phyloP scores from a whole-genome alignment of 2,797 vertebrate genomes.

The Pipistrellus nathusii region DNA sequence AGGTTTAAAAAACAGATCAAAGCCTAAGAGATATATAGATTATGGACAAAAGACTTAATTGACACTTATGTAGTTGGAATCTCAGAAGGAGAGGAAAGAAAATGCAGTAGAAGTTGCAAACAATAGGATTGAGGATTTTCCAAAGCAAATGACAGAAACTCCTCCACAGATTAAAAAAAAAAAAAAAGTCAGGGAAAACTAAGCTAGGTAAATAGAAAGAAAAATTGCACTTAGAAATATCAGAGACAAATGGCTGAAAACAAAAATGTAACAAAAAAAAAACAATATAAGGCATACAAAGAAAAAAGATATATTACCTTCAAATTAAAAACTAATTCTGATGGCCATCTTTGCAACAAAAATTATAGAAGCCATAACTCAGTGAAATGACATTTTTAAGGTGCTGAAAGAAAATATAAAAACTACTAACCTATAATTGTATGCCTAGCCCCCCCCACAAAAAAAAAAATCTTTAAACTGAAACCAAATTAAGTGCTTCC shows the following conservation, averaged over 20 bases:
- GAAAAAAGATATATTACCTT: not conserved
- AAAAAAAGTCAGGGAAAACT: not conserved
- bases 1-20: not conserved
- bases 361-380: not conserved
- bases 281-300: not conserved
- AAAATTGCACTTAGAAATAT: not conserved
- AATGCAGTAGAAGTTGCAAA: not conserved
- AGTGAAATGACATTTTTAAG: slow-evolving; percentile 5
- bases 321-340: not conserved
- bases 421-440: not conserved
- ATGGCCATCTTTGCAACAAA: not conserved
- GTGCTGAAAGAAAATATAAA: slow-evolving; percentile 4
- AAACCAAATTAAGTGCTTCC: not conserved
- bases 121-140: not conserved
- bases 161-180: not conserved
- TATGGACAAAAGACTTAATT: not conserved
- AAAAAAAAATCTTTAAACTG: not conserved
- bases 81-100: not conserved
- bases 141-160: slow-evolving; percentile 17
- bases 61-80: not conserved
- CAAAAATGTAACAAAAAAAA: not conserved
- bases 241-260: not conserved
- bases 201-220: not conserved
- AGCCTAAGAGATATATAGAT: not conserved
- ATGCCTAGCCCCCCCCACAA: not conserved